A percentile compares a stretch with the other conserved stretches of the same genome.
phyloP scores from a whole-genome alignment of 1,140 invertebrate genomes.

The Drosophila triauraria region DNA sequence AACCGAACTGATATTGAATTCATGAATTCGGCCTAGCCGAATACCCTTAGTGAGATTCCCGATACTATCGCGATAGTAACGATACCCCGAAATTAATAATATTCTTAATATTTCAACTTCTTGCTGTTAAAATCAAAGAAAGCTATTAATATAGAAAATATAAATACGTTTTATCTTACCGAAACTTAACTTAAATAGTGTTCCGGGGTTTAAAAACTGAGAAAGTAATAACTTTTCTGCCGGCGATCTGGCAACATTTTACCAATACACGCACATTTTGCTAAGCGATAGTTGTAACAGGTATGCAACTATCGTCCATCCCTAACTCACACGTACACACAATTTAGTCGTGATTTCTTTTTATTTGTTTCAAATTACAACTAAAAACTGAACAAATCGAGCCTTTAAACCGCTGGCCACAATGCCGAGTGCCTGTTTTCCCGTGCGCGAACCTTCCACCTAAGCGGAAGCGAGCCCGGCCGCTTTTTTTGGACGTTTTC shows the following conservation, averaged over 20 bases:
- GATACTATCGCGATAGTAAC: not conserved
- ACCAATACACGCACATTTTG: constrained; percentile 18
- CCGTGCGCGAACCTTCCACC: constrained; percentile 18
- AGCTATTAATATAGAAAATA: not conserved
- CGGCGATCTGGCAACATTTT: not conserved
- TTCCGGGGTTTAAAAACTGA: not conserved
- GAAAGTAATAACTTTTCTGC: not conserved
- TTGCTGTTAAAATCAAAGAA: not conserved
- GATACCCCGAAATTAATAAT: not conserved
- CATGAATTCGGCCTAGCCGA: not conserved
- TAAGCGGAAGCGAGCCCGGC: constrained; percentile 28
- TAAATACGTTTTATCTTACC: no score
- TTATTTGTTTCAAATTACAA: constrained; percentile 79
- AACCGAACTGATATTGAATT: no score
- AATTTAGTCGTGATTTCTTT: constrained; percentile 80
- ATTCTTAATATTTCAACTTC: not conserved
- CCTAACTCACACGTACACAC: constrained; percentile 74
- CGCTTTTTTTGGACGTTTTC: constrained; percentile 33
- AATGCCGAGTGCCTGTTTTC: constrained; percentile 50
- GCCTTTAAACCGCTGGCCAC: constrained; percentile 35
- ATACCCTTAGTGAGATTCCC: not conserved
- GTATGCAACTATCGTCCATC: constrained; percentile 48
- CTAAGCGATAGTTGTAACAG: constrained; percentile 22
- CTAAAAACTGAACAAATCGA: constrained; percentile 47
- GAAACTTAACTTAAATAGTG: not conserved